These are phyloP conservation scores for Helicoverpa assulta DNA, from an alignment of 2,888 invertebrate species.

Conservation along the genomic window DNA sequence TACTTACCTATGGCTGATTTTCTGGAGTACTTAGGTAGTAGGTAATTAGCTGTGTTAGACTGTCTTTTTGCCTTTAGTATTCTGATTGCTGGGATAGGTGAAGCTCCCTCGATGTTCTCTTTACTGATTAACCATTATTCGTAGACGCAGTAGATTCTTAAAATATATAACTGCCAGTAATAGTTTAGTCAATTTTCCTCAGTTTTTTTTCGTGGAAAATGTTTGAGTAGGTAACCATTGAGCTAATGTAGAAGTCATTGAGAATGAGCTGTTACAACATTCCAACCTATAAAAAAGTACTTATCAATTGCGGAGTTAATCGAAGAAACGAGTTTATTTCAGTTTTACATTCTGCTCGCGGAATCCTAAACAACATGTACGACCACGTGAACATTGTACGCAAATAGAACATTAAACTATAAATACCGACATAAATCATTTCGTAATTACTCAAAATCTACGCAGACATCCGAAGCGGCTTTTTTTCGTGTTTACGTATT, in stretches of 20 bases:
- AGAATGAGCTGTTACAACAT: background rate
- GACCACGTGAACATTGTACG: conserved; percentile 33
- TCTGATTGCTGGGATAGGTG: no score
- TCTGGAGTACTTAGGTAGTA: no score
- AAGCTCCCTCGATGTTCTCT: no score
- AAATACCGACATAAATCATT: conserved; percentile 62
- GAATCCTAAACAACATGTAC: conserved; percentile 39
- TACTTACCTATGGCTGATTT: no score
- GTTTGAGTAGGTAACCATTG: background rate
- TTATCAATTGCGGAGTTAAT: background rate
- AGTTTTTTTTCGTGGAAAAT: background rate
- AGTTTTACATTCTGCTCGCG: conserved; percentile 22
- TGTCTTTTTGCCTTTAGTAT: no score
- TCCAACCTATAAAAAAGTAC: conserved; percentile 3
- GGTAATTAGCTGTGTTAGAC: no score
- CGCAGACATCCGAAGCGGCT: conserved; percentile 33
- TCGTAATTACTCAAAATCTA: conserved; percentile 51
- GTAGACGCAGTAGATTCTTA: no score
- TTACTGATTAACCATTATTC: no score
- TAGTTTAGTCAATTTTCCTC: background rate
- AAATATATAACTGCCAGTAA: no score
- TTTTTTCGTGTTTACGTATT: conserved; percentile 54
- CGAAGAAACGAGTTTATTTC: conserved; percentile 24
- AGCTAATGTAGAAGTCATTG: background rate
- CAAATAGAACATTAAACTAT: conserved; percentile 54